A percentile compares a stretch with the other conserved stretches of the same genome.
Conservation (phyloP, 2,888 invertebrate genomes). For the Amiota communis region DNA sequence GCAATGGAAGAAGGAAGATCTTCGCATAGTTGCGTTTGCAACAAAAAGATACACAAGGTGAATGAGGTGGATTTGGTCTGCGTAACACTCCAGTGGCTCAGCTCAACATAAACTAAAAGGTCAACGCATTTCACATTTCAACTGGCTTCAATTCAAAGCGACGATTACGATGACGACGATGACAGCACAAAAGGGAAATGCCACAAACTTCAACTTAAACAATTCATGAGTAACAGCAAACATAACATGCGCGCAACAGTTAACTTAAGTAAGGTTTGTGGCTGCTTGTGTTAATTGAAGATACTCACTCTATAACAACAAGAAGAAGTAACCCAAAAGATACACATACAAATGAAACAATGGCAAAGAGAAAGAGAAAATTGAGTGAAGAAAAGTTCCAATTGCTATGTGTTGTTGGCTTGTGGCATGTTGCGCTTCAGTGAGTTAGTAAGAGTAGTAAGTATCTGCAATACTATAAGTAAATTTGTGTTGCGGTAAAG, state of each 20-base stretch:
- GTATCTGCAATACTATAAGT: too few species aligned
- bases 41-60: background rate
- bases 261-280: conserved; percentile 1
- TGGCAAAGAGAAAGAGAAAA: too few species aligned
- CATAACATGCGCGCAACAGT: conserved; percentile 19
- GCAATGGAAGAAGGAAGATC: too few species aligned
- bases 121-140: conserved; percentile 17
- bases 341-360: too few species aligned
- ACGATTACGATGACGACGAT: too few species aligned
- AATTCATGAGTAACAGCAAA: background rate
- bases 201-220: conserved; percentile 9
- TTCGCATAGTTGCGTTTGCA: background rate
- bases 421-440: conserved; percentile 23
- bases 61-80: background rate
- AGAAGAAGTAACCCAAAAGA: too few species aligned
- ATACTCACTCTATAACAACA: conserved; percentile 40
- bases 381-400: too few species aligned
- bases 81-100: background rate
- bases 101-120: conserved; percentile 5
- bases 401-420: background rate
- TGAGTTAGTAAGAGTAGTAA: background rate
- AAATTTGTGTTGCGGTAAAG: background rate
- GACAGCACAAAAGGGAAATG: conserved; percentile 20
- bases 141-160: too few species aligned
- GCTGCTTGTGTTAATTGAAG: conserved; percentile 66